Evolutionary conservation across 2,113 vertebrate genomes (phyloP).

Genomic region (Sclerurus mexicanus): DNA sequence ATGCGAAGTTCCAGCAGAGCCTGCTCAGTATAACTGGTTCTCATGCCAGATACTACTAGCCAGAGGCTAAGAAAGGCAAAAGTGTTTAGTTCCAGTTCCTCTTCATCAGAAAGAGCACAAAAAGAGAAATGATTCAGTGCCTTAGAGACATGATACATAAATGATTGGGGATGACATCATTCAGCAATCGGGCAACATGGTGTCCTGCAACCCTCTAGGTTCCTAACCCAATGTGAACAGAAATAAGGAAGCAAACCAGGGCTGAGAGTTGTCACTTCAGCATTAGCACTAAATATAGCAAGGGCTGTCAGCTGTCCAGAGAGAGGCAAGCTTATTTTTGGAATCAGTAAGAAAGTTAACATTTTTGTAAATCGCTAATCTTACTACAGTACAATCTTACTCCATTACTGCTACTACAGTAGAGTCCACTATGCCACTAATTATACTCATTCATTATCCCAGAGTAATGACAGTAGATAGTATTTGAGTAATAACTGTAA

Average conservation of each 20-base stretch:
- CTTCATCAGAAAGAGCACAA: neutral
- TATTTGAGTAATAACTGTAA: neutral
- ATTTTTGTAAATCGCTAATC: neutral
- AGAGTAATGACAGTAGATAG: neutral
- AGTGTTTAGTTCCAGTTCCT: neutral
- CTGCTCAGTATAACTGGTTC: neutral
- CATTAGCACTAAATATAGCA: neutral
- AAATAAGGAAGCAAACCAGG: neutral
- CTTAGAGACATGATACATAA: neutral
- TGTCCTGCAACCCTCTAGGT: neutral
- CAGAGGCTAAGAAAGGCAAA: neutral
- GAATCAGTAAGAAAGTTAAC: neutral
- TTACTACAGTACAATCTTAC: neutral
- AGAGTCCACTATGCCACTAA: neutral
- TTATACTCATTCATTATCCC: neutral
- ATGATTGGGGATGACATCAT: slow-evolving; percentile 12
- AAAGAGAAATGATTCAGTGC: slow-evolving; percentile 15
- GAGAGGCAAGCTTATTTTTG: neutral
- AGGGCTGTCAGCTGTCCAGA: neutral
- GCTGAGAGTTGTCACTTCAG: neutral
- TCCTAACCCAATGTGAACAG: neutral
- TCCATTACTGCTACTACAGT: neutral
- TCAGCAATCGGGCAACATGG: neutral
- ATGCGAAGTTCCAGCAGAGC: neutral
- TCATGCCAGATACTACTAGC: neutral